phyloP scores from a whole-genome alignment of 2,113 vertebrate species.

The Ochotona curzoniae region DNA sequence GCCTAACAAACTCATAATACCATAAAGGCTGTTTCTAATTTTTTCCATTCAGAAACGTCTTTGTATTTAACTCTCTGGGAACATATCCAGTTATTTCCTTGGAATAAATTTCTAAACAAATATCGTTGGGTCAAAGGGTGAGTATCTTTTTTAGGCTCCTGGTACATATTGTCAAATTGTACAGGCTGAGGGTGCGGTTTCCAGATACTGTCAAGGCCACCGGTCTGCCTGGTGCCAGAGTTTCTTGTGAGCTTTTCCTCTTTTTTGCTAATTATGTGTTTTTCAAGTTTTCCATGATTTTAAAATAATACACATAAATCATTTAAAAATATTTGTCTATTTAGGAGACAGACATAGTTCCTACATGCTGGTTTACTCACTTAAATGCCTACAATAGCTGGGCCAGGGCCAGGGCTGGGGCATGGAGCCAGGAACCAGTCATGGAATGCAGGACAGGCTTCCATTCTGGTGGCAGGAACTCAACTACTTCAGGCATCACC shows the following conservation, averaged over 20 bases:
- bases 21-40: neutral
- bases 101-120: slow-evolving; percentile 41
- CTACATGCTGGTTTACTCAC: too few relatives aligned
- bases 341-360: too few relatives aligned
- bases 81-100: slow-evolving; percentile 34
- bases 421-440: too few relatives aligned
- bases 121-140: slow-evolving; percentile 7
- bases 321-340: neutral
- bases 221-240: slow-evolving; percentile 4
- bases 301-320: slow-evolving; percentile 37
- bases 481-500: too few relatives aligned
- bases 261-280: slow-evolving; percentile 29
- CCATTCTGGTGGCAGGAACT: too few relatives aligned
- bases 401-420: too few relatives aligned
- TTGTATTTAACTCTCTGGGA: slow-evolving; percentile 54
- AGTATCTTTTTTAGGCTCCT: slow-evolving; percentile 43
- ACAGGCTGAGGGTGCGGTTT: neutral
- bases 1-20: neutral
- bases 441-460: too few relatives aligned
- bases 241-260: neutral
- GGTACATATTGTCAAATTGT: slow-evolving; percentile 32
- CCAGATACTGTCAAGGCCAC: slow-evolving; percentile 11
- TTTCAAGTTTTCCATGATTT: slow-evolving; percentile 58
- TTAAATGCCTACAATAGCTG: too few relatives aligned
- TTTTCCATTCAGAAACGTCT: slow-evolving; percentile 29